Base-by-base conservation (phyloP, 2,888 invertebrate species). In the Sinodicranocentrus sp. region DNA sequence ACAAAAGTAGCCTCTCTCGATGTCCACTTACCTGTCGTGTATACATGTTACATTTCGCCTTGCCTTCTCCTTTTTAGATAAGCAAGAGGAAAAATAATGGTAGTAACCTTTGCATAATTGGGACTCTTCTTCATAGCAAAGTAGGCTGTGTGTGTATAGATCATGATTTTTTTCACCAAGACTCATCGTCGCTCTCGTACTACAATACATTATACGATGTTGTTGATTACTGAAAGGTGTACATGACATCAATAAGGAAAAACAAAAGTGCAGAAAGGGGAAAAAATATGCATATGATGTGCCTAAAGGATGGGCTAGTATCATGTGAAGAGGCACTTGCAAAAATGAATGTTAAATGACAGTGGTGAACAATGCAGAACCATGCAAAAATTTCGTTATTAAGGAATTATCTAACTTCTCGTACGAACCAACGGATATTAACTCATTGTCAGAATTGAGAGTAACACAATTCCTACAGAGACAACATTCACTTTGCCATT, bases 341-440 rank as follows among this genome's bases (percentile, higher is more conserved):
- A n/a, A n/a, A n/a, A n/a, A n/a, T n/a, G n/a, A n/a, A n/a, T n/a
- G n/a, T 39, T 13, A 39, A 39, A 39, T 39, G 39, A 13, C 5
- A 39, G 39, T 3, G 19, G 26, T 26, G 59, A 59, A 59, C 59
- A 59, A 59, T 59, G 59, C n/a, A 57, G 25, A 78, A 78, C 59
- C 68, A 78, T 44, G 59, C 44, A 71, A 71, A 78, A 71, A 72
- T 72, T 71, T 57, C 33, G 65, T 80, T 80, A 80, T 80, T 80
- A 65, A 72, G 65, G 72, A 80, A 80, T 80, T 80, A 80, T 80
- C 79, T 72, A 80, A 80, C 71, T 80, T 80, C 79, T 80, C 79
- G 71, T 72, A 72, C 39, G 44, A 72, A n/a, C n/a, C n/a, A n/a
- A 72, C 79, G 79, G 79, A 80, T 80, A 80, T 80, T 80, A 78